These are phyloP conservation scores for Mactromeris polynyma DNA, from an alignment of 2,888 invertebrate genomes.

Conservation along the genomic window DNA sequence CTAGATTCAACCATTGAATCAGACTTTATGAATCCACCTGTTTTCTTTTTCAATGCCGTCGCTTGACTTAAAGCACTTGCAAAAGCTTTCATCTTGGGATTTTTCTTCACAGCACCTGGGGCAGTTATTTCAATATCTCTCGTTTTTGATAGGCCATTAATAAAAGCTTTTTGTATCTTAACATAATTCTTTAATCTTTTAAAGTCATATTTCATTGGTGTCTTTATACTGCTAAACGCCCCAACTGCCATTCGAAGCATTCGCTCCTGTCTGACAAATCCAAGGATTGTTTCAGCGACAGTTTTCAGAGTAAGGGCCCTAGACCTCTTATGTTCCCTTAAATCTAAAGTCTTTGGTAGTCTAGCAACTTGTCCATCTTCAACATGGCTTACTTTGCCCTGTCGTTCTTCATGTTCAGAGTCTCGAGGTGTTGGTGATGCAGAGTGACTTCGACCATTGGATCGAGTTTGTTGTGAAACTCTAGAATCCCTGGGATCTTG, in stretches of 20 bases:
- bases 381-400: slow-evolving; percentile 32
- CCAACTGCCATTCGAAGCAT: slow-evolving; percentile 69
- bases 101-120: slow-evolving; percentile 55
- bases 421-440: slow-evolving; percentile 46
- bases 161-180: slow-evolving; percentile 68
- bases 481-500: slow-evolving; percentile 42
- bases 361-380: slow-evolving; percentile 51
- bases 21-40: slow-evolving; percentile 61
- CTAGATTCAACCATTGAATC: neutral
- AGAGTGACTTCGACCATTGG: slow-evolving; percentile 55
- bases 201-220: slow-evolving; percentile 71
- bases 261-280: slow-evolving; percentile 72
- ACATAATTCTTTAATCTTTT: slow-evolving; percentile 70
- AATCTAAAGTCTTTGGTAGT: slow-evolving; percentile 37
- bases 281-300: slow-evolving; percentile 68
- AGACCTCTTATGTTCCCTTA: slow-evolving; percentile 61
- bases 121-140: slow-evolving; percentile 70
- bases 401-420: slow-evolving; percentile 10
- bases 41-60: slow-evolving; percentile 47
- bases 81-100: slow-evolving; percentile 38
- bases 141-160: slow-evolving; percentile 61
- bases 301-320: slow-evolving; percentile 69
- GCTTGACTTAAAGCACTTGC: slow-evolving; percentile 31
- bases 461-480: slow-evolving; percentile 44
- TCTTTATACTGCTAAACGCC: slow-evolving; percentile 61